phyloP scores from a whole-genome alignment of 2,888 invertebrate species.

The Rotaria macrura region DNA sequence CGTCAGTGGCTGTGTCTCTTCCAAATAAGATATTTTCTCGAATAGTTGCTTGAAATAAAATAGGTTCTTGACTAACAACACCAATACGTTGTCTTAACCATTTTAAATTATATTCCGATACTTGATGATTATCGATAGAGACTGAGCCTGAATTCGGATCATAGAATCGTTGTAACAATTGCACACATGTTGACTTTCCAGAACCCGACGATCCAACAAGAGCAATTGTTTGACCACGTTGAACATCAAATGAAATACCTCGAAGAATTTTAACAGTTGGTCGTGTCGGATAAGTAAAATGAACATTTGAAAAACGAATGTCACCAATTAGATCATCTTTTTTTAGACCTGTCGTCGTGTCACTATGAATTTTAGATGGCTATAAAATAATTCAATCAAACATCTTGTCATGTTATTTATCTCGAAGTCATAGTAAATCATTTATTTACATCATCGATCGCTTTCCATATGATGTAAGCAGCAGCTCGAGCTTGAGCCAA shows the following conservation, averaged over 20 bases:
- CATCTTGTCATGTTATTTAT: constrained; percentile 62
- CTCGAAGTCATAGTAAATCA: constrained; percentile 54
- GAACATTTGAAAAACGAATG: constrained; percentile 8
- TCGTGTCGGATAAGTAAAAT: constrained; percentile 44
- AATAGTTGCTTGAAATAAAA: constrained; percentile 29
- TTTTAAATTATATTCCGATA: constrained; percentile 19
- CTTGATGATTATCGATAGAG: background rate
- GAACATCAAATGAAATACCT: constrained; percentile 45
- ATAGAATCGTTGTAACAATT: constrained; percentile 48
- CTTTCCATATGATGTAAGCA: too few species aligned
- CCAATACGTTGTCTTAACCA: constrained; percentile 32
- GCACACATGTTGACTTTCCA: constrained; percentile 46
- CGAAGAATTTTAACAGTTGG: constrained; percentile 44
- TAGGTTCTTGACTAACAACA: constrained; percentile 33
- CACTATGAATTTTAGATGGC: constrained; percentile 36
- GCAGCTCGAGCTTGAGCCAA: constrained; percentile 44
- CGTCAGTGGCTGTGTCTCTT: constrained; percentile 36
- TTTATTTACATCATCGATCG: too few species aligned
- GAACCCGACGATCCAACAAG: constrained; percentile 47
- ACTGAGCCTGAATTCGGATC: constrained; percentile 38
- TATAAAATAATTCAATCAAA: background rate
- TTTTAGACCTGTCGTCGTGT: constrained; percentile 3
- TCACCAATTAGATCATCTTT: background rate
- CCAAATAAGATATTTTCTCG: constrained; percentile 30
- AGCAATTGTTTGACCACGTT: constrained; percentile 47